Evolutionary conservation across 2,113 vertebrate species (phyloP), one percentile per base, ranked within the genome.

Genomic region (Nesoenas mayeri): DNA sequence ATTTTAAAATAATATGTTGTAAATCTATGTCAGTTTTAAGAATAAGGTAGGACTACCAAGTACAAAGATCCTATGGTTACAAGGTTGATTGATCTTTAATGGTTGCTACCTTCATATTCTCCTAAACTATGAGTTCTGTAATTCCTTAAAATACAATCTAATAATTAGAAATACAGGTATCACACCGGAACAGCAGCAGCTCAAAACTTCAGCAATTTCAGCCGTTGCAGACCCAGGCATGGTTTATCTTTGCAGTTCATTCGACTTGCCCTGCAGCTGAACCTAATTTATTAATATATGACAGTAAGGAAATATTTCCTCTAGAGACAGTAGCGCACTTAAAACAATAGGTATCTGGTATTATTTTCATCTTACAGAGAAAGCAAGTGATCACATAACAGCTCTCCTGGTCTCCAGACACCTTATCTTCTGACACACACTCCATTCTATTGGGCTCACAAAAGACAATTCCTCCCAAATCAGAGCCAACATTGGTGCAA

Each of bases 231-330:
- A 60, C 28, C 10, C 0, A 0, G 61, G 28, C 0, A 4, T 77
- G 70, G 81, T 34, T 92, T 78, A 79, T 77, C 80, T 94, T 61
- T 38, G 19, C 54, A 80, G 42, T 31, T 96, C 6, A 10, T 79
- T 65, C 89, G 69, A 32, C 51, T 66, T 95, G 66, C 70, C 89
- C 87, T 77, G 70, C 31, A 79, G 71, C 62, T 96, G 94, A 96
- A 94, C 81, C 91, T 79, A n/a, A 25, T 29, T 70, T 81, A 94
- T 83, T 89, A 88, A 94, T 89, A 72, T 32, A 36, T 79, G 92
- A 82, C 81, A 87, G 28, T 54, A 69, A 75, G 73, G 38, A 78
- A 88, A 81, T 22, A 84, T 78, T 94, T 93, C 83, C 94, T 89
- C 73, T 56, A 47, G 77, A 88, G 73, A 89, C 54, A 87, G 84